phyloP scores from a whole-genome alignment of 2,113 vertebrate species.

The Neolamprologus sp. region DNA sequence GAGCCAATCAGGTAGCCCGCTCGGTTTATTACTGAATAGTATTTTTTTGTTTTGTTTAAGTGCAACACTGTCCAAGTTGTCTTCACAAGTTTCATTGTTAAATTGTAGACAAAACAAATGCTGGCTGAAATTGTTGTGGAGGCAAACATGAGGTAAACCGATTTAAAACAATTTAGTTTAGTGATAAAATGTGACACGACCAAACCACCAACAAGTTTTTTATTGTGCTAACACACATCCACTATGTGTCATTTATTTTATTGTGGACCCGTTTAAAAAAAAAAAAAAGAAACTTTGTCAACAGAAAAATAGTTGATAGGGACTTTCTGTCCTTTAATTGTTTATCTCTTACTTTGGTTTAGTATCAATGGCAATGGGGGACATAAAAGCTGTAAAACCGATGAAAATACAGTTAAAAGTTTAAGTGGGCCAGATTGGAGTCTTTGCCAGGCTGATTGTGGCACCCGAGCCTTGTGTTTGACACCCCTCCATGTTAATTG shows the following conservation, averaged over 20 bases:
- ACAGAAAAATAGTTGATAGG: not conserved
- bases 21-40: not conserved
- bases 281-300: not conserved
- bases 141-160: not conserved
- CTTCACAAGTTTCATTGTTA: not conserved
- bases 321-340: not conserved
- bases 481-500: not conserved
- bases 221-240: not conserved
- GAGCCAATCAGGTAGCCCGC: slow-evolving; percentile 92
- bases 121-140: not conserved
- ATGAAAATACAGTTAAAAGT: not conserved
- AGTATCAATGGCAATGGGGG: not conserved
- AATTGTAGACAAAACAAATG: not conserved
- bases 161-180: not conserved
- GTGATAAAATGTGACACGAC: not conserved
- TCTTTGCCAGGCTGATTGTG: not conserved
- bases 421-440: not conserved
- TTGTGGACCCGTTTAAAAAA: not conserved
- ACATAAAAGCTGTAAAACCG: not conserved
- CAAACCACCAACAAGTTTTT: not conserved
- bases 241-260: not conserved
- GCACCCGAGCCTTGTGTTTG: not conserved
- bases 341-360: not conserved
- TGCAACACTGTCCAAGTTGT: not conserved
- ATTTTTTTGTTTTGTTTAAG: not conserved